Base-by-base conservation (phyloP, 2,888 invertebrate genomes). In the Phytoseiulus persimilis region DNA sequence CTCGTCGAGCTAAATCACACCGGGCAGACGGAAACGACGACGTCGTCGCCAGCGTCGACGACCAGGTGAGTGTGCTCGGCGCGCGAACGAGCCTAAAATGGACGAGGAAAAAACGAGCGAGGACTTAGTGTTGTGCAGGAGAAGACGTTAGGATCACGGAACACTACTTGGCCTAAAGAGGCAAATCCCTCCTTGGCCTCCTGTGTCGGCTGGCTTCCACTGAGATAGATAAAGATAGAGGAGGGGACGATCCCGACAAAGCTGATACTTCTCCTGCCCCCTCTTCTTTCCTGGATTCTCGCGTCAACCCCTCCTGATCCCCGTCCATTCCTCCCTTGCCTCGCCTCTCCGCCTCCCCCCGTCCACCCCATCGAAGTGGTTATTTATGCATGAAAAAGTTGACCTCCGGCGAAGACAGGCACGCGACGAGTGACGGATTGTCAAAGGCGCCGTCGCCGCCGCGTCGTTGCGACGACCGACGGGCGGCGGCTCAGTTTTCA, bases 381-480 rank as follows among this genome's bases (percentile, higher is more conserved):
- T 87, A 87, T 87, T n/a, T 87, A 87, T 87, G 87, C 87, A 87
- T 87, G 87, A 87, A 87, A 87, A 87, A 87, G 87, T 87, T 87
- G 87, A 87, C 87, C 87, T 23, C 87, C 87, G 33, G 33, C 87
- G 87, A 87, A 33, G 83, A 83, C 83, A 83, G 87, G 33, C 87
- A 87, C 87, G 87, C 87, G 87, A 87, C 87, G 87, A 23, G 5
- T 87, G 87, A 87, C 87, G 87, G 87, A 87, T 87, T 31, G 87
- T 33, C 87, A 33, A 45, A 65, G 28, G 65, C 65, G 65, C 18
- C 65, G 65, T 18, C 65, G 65, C 28, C 5, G 65, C 65, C 9
- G 5, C 65, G 65, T 65, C 18, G 65, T 18, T 3, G 18, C 65
- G 65, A 65, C 65, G 28, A 14, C 18, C 23, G 18, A 23, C 65